phyloP scores from a whole-genome alignment of 30 jellyfish, hydroid and myxozoan genomes.

The Chrysaora quinquecirrha region DNA sequence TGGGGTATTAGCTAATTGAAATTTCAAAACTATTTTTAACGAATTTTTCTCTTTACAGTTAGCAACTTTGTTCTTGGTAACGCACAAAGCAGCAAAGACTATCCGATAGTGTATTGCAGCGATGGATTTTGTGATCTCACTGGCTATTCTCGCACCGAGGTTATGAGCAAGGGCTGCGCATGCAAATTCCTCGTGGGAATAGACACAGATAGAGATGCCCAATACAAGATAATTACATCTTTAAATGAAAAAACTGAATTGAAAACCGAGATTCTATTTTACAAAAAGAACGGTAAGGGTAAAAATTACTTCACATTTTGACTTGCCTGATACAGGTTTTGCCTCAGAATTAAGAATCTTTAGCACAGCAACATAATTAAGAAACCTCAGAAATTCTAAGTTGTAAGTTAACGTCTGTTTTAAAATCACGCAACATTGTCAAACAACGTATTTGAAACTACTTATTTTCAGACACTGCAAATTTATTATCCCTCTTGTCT shows the following conservation, averaged over 20 bases:
- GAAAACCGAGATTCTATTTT: constrained; percentile 72
- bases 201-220: constrained; percentile 66
- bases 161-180: constrained; percentile 82
- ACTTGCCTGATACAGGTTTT: too few species aligned
- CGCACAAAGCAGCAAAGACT: constrained; percentile 79
- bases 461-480: too few species aligned
- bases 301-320: too few species aligned
- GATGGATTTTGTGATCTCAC: constrained; percentile 93
- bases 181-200: constrained; percentile 85
- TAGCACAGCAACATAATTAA: too few species aligned
- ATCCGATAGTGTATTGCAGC: constrained; percentile 93
- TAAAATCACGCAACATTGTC: too few species aligned
- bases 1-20: too few species aligned
- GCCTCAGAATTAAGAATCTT: too few species aligned
- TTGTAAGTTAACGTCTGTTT: too few species aligned
- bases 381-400: too few species aligned
- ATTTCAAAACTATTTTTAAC: too few species aligned
- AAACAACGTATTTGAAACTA: too few species aligned
- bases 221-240: constrained; percentile 49
- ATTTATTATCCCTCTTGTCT: too few species aligned
- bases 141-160: constrained; percentile 84
- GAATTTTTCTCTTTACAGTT: constrained; percentile 61
- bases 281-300: constrained; percentile 88
- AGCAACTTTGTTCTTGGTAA: constrained; percentile 96
- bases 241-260: constrained; percentile 63